Evolutionary conservation across 2,797 vertebrate species (phyloP).

Genomic region (Syndactyla subalaris): DNA sequence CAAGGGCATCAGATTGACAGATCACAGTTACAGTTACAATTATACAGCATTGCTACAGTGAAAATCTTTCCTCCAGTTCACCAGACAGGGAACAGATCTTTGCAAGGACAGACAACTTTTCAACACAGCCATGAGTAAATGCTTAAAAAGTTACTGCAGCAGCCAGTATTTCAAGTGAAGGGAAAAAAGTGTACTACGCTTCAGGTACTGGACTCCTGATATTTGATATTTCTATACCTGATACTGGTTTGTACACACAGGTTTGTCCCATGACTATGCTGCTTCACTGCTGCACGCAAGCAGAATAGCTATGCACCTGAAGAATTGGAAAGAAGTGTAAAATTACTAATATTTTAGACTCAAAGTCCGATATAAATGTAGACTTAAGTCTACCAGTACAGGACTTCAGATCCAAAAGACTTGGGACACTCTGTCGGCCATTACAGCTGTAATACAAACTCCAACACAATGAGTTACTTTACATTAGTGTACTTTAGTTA

Average conservation of each 20-base stretch:
- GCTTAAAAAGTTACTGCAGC: not conserved
- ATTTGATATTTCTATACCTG: not conserved
- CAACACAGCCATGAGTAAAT: not conserved
- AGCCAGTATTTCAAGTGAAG: not conserved
- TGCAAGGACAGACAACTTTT: not conserved
- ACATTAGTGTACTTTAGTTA: not conserved
- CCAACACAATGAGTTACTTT: not conserved
- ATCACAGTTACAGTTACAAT: not conserved
- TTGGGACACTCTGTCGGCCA: not conserved
- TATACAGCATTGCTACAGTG: not conserved
- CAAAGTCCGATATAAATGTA: not conserved
- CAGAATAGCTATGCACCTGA: not conserved
- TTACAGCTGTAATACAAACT: not conserved
- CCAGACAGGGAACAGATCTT: not conserved
- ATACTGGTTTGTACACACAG: not conserved
- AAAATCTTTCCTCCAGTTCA: not conserved
- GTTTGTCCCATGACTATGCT: not conserved
- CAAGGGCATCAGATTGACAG: not conserved
- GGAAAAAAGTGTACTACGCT: not conserved
- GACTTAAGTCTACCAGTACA: not conserved
- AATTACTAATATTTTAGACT: not conserved
- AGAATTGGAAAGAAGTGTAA: not conserved
- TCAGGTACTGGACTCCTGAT: not conserved
- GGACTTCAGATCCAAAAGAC: not conserved
- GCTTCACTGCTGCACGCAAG: not conserved